Evolutionary conservation across 2,888 invertebrate genomes (phyloP).

Genomic region (Chrysodeixis includens): DNA sequence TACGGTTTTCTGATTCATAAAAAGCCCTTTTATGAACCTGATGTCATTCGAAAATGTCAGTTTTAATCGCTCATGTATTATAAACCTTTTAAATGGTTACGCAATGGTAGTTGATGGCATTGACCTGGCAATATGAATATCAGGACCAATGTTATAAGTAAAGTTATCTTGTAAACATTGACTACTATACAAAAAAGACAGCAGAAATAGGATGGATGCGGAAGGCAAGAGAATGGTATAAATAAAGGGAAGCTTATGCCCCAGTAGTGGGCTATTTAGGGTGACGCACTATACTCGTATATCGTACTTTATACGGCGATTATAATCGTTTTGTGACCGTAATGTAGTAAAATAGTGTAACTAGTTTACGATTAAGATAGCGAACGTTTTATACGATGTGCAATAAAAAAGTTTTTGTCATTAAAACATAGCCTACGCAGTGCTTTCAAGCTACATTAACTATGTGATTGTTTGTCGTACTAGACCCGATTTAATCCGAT

Average conservation of each 20-base stretch:
- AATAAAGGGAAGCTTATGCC: too few relatives aligned
- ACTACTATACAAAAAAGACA: too few relatives aligned
- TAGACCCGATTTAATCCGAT: neutral
- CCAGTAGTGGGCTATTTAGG: too few relatives aligned
- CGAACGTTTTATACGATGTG: neutral
- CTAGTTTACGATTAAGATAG: conserved; percentile 2
- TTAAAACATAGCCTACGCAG: conserved; percentile 2
- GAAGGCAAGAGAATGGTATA: too few relatives aligned
- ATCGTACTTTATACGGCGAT: neutral
- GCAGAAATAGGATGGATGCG: too few relatives aligned
- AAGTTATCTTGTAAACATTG: neutral
- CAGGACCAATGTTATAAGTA: neutral
- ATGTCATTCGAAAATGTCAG: conserved; percentile 2
- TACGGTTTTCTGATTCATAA: neutral
- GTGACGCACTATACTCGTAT: too few relatives aligned
- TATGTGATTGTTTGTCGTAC: neutral
- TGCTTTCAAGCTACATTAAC: neutral
- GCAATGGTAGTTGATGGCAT: conserved; percentile 1
- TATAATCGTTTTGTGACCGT: neutral
- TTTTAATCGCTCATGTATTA: neutral
- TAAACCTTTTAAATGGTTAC: neutral
- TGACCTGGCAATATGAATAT: neutral
- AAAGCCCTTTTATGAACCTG: neutral
- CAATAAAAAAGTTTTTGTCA: neutral
- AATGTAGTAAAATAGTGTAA: neutral